Base-by-base conservation (phyloP, 2,113 vertebrate species). In the Sphyrna mokarran region DNA sequence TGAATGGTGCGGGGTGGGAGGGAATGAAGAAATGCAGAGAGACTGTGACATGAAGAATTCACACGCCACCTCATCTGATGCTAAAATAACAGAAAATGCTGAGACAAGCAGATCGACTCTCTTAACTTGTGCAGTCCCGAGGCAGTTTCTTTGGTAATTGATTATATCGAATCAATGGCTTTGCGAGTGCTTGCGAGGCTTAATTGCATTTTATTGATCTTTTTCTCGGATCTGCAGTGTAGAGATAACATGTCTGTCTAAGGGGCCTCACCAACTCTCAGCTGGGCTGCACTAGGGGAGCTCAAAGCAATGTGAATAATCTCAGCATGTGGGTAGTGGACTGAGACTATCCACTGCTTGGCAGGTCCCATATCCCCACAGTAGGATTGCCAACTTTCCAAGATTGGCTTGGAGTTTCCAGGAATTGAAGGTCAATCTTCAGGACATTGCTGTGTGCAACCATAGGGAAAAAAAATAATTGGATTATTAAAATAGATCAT, bases 141-240 rank as follows among this genome's bases (percentile, higher is more conserved):
- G 86, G 0, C 48, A 89, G 61, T n/a, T n/a, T 54, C 54, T 90
- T 90, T 90, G 58, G 33, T 68, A 13, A 23, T 70, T 70, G 37
- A 43, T 43, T 94, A 40, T 43, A 6, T 4, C 70, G 37, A 90
- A 70, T 69, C 63, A 69, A 70, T 11, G 11, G 66, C 40, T 94
- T 23, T 23, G 20, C 70, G 66, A 70, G 20, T 10, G 22, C 20
- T 68, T 37, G 37, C 7, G 40, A 68, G 91, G 23, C 70, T 70
- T 69, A 70, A 94, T 69, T 70, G 43, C 68, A 68, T 68, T 43
- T 40, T 23, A 94, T 94, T 94, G 91, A 69, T 94, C 23, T 94
- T 94, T 40, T 20, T 10, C 91, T 37, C 40, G 22, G 11, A 16
- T 18, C 37, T 68, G 63, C 66, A 94, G 91, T 40, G 37, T 40